Evolutionary conservation across 2,888 invertebrate species (phyloP).

Genomic region (Ptychoptera albimana): DNA sequence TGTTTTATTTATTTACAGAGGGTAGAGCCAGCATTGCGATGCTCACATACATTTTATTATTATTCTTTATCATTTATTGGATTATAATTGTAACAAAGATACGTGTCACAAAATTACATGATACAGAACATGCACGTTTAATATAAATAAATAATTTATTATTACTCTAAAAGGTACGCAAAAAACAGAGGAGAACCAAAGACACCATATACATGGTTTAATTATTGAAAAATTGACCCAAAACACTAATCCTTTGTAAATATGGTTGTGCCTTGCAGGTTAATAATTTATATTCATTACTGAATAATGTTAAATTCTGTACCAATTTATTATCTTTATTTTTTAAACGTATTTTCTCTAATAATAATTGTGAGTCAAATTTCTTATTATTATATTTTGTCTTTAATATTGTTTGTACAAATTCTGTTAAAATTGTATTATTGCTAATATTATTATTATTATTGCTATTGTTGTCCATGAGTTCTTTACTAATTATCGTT

Average conservation of each 20-base stretch:
- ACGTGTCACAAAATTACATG: too few species aligned
- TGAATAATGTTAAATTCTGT: constrained; percentile 41
- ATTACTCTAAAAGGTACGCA: too few species aligned
- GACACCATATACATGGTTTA: background rate
- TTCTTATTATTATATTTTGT: constrained; percentile 34
- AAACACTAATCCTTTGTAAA: constrained; percentile 56
- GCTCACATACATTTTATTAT: background rate
- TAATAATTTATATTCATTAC: constrained; percentile 43
- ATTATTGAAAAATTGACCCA: constrained; percentile 48
- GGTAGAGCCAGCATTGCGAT: constrained; percentile 21
- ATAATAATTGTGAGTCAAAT: constrained; percentile 55
- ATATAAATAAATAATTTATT: too few species aligned
- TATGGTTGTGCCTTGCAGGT: constrained; percentile 71
- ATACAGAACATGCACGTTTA: too few species aligned
- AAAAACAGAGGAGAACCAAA: too few species aligned
- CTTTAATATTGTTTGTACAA: constrained; percentile 39
- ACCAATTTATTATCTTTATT: constrained; percentile 34
- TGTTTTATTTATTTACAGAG: constrained; percentile 30
- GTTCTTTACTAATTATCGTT: background rate
- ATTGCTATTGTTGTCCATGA: too few species aligned
- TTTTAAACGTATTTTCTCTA: constrained; percentile 44
- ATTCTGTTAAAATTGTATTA: constrained; percentile 34
- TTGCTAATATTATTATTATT: constrained; percentile 7
- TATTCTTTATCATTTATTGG: background rate
- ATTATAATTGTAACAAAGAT: background rate